Conservation (phyloP, 2,888 invertebrate species). For the Thereva unica region DNA sequence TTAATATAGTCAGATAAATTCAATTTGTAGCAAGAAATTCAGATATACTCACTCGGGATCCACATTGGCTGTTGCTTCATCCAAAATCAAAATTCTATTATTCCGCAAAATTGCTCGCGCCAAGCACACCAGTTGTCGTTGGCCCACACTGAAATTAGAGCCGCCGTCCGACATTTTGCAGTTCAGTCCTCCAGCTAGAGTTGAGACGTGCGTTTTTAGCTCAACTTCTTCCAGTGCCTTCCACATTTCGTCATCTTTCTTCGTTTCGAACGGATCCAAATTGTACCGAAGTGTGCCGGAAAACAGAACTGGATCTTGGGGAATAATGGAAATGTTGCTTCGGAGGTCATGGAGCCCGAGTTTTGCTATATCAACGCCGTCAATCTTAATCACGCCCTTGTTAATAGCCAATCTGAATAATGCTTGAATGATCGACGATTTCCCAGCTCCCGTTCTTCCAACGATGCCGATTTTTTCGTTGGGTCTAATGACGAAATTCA, state of each 20-base stretch:
- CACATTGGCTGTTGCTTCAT: constrained; percentile 91
- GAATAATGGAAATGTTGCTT: constrained; percentile 85
- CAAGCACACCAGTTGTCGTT: constrained; percentile 84
- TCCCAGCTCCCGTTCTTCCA: constrained; percentile 87
- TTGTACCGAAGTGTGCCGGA: constrained; percentile 83
- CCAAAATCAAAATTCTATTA: constrained; percentile 79
- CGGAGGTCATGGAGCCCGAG: constrained; percentile 79
- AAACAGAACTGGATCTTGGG: constrained; percentile 88
- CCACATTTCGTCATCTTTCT: constrained; percentile 76
- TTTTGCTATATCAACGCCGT: constrained; percentile 70
- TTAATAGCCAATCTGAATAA: constrained; percentile 81
- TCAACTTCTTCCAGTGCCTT: constrained; percentile 77
- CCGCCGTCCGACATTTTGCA: constrained; percentile 76
- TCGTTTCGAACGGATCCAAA: constrained; percentile 80
- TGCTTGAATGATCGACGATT: constrained; percentile 80
- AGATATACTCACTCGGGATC: constrained; percentile 71
- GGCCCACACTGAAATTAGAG: constrained; percentile 83
- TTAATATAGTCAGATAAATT: constrained; percentile 43
- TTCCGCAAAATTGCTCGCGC: constrained; percentile 81
- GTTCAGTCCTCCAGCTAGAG: constrained; percentile 65
- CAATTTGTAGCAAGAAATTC: too few relatives aligned
- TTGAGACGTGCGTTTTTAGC: constrained; percentile 70
- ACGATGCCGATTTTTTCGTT: constrained; percentile 77
- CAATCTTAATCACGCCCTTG: constrained; percentile 76
- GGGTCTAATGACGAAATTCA: constrained; percentile 65